phyloP scores from a whole-genome alignment of 2,797 vertebrate species.

The Sebastes trivittatus region DNA sequence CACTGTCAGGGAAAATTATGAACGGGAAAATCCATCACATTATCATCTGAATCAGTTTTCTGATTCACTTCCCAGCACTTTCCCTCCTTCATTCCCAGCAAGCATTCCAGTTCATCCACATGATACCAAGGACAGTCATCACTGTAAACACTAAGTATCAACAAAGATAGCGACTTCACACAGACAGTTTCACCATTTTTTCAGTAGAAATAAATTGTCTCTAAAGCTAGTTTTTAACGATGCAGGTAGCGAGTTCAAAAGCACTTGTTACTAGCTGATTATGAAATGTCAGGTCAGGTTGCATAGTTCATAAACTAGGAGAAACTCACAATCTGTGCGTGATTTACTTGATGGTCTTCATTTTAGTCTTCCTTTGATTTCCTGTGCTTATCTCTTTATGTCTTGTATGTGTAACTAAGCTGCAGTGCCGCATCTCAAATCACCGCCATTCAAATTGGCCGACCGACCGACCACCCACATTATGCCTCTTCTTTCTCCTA shows the following conservation, averaged over 20 bases:
- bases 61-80: not conserved
- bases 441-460: no score
- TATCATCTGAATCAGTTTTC: not conserved
- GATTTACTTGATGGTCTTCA: not conserved
- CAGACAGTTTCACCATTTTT: not conserved
- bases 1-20: not conserved
- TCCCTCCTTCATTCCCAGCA: not conserved
- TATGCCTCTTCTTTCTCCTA: no score
- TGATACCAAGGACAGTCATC: constrained; percentile 6
- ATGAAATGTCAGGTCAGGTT: constrained; percentile 22
- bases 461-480: not conserved
- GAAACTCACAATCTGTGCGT: not conserved
- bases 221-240: not conserved
- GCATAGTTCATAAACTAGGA: not conserved
- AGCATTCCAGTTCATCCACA: not conserved
- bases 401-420: no score
- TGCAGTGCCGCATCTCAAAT: no score
- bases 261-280: not conserved
- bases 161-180: constrained; percentile 1
- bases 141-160: constrained; percentile 11
- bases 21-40: not conserved
- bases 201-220: not conserved
- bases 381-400: not conserved
- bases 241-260: not conserved
- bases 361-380: not conserved